Evolutionary conservation across 2,113 vertebrate species (phyloP), one percentile per base, ranked within the genome.

Genomic region (Candoia aspera): DNA sequence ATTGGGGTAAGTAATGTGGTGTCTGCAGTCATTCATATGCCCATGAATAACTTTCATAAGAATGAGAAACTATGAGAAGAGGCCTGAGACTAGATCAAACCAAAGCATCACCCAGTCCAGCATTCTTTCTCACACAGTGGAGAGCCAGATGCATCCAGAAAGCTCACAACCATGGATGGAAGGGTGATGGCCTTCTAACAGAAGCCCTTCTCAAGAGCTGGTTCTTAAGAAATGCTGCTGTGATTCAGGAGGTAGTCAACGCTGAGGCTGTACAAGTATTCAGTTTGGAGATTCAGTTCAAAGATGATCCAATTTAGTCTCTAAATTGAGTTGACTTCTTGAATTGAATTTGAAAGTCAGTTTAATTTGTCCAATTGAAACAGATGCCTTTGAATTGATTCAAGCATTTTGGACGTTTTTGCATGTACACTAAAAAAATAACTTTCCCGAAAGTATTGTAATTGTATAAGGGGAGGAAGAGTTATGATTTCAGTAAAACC

Each of bases 361-460:
- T 0, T 68, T 29, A 15, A 68, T 33, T 68, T 68, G 64, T 33
- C 64, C 12, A 68, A 29, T n/a, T n/a, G 29, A 68, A n/a, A 12
- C 29, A n/a, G 64, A 17, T 68, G 64, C 12, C 64, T 68, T 68
- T 33, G 64, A 68, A 68, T 29, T 15, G 64, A 93, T 46, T 29
- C 58, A 88, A 3, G 42, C 1, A 83, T 37, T 86, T 94, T 86
- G 5, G 54, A 60, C 62, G 53, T 4, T 90, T 88, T 29, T 12
- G 8, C 23, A 64, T 15, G 10, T 0, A 86, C 57, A 62, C 4
- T 92, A 37, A 29, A 90, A 90, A 24, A 93, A 79, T 59, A 13
- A n/a, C 12, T n/a, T 68, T 68, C n/a, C 29, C n/a, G 26, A 93
- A 94, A 90, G 29, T 55, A 53, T 58, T 93, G 87, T 12, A 9